Evolutionary conservation across 2,797 vertebrate species (phyloP), one percentile per base, ranked within the genome.

Genomic region (Selene dorsalis): DNA sequence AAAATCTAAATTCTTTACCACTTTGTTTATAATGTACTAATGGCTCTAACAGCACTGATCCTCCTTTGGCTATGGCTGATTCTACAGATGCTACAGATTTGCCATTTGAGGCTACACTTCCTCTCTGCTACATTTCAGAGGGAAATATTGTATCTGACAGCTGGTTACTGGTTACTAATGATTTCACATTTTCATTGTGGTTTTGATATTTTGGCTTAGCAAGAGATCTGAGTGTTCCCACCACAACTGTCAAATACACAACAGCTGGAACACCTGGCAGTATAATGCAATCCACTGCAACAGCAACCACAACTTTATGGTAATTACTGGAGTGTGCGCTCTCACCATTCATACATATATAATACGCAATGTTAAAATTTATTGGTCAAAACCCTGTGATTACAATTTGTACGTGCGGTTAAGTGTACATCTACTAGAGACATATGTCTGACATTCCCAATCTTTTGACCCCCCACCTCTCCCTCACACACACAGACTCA

Each of bases 391-490:
- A 71, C 30, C 18, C 6, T 63, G 32, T 53, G 58, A 56, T 75
- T 30, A 52, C 13, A 52, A 18, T 57, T 65, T 64, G 41, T n/a
- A n/a, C n/a, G n/a, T n/a, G n/a, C n/a, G n/a, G 12, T 30, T 4
- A 39, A 3, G 53, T 39, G 28, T 28, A 77, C 20, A 67, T 32
- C 38, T 35, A 43, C 20, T 9, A 50, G n/a, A 58, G 69, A 70
- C 24, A 75, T 56, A 28, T 45, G 61, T 50, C 60, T 41, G 24
- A 64, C 78, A 43, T 73, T 83, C 17, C 38, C 47, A 50, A 9
- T 71, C 52, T 72, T 85, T 56, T 75, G 53, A 85, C 74, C 6
- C 38, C 53, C 67, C n/a, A 13, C 67, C 1, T 70, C 61, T 69
- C 12, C 26, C 56, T 57, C 7, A 8, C 7, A 35, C 7, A 35